A percentile compares a stretch with the other conserved stretches of the same genome.
Conservation (phyloP, 2,888 invertebrate species). For the Drosophila sordidula region DNA sequence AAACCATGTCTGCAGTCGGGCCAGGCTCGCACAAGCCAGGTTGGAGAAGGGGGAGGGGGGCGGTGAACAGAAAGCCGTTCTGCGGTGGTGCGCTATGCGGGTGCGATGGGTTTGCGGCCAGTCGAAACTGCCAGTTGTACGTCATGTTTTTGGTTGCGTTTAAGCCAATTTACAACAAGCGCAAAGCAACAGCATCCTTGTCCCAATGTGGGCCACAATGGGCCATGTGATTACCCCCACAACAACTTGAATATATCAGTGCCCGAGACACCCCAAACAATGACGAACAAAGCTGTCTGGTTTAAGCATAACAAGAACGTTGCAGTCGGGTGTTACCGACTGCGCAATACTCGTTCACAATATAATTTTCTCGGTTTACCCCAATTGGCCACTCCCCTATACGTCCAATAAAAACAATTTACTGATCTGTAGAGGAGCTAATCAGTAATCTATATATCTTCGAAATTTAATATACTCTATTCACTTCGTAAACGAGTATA, state of each 20-base stretch:
- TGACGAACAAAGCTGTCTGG: slow-evolving; percentile 2
- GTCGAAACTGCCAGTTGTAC: slow-evolving; percentile 56
- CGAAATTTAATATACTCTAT: too few species aligned
- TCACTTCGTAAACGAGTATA: not conserved
- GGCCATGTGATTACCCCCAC: slow-evolving; percentile 1
- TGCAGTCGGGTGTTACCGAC: too few species aligned
- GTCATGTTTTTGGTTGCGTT: slow-evolving; percentile 67
- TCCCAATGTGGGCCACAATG: slow-evolving; percentile 34
- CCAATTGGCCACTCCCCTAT: too few species aligned
- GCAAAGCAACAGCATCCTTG: slow-evolving; percentile 28
- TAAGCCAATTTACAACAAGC: slow-evolving; percentile 53
- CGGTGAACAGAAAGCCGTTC: slow-evolving; percentile 43
- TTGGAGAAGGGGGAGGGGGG: not conserved
- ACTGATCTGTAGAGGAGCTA: too few species aligned
- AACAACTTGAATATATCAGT: slow-evolving; percentile 2
- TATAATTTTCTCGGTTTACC: too few species aligned
- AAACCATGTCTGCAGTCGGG: slow-evolving; percentile 68
- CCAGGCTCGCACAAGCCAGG: slow-evolving; percentile 1
- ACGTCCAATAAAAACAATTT: too few species aligned
- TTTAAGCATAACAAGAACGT: not conserved
- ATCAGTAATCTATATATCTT: too few species aligned
- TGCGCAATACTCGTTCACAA: too few species aligned
- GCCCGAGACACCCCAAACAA: not conserved
- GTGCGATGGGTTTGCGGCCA: slow-evolving; percentile 44
- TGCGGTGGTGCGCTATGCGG: slow-evolving; percentile 67